Evolutionary conservation across 2,888 invertebrate genomes (phyloP), one percentile per base, ranked within the genome.

Genomic region (Penaeus monodon): DNA sequence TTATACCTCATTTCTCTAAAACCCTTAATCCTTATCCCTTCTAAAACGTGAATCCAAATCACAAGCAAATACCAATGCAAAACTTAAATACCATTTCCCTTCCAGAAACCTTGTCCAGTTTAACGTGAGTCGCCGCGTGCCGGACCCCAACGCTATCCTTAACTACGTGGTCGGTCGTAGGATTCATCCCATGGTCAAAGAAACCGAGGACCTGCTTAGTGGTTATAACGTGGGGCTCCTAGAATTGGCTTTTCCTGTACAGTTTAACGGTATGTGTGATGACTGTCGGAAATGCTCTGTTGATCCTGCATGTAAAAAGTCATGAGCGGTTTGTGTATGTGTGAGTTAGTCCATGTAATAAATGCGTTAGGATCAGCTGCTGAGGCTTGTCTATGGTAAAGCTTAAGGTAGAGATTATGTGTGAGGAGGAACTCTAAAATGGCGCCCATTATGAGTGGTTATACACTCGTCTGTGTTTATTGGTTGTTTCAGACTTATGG

Each of bases 221-320:
- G 87, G 87, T 22, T 44, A 83, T 65, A 87, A 87, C 74, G 44
- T 87, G n/a, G 87, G 87, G 17, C n/a, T 87, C 33, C 49, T 87
- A 22, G 87, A 87, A 29, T 73, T 87, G 68, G 83, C 82, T 33
- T 3, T 82, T 6, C 87, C 87, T 8, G 14, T 83, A 10, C 49
- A 83, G 44, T 87, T 87, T 73, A 83, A 74, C 78, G 87, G 87
- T 87, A 66, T 73, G 84, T 70, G n/a, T 65, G 66, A 22, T 20
- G 49, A 17, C 24, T 77, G 17, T 77, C 49, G 38, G 44, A 10
- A 44, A 44, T 22, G 22, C 49, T 24, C 22, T 12, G 44, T 77
- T 24, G 44, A 22, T 22, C 44, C 49, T 29, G 74, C 74, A 1
- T 27, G 74, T 10, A 33, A 22, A 33, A 22, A 29, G 22, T 27